Base-by-base conservation (phyloP, 2,888 invertebrate species). In the Cancer borealis region DNA sequence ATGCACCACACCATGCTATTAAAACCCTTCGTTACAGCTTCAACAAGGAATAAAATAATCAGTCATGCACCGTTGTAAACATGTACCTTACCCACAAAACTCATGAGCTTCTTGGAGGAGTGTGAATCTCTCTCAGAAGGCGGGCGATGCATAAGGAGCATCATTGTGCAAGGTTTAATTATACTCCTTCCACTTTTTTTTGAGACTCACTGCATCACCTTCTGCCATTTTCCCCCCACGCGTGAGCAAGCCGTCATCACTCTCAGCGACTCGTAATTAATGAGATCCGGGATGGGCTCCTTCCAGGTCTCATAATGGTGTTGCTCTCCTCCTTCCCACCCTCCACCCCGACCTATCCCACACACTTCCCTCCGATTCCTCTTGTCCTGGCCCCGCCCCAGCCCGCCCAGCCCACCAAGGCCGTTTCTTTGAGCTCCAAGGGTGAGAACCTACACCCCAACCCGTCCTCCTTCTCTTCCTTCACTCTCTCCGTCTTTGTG, bases 221-320 rank as follows among this genome's bases (percentile, higher is more conserved):
- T 21, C 30, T 79, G 79, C 26, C 79, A 79, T 79, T 79, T 79
- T 79, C 30, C 79, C 30, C 30, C 79, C 30, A 8, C 79, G 14
- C 79, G 8, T 21, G 8, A 79, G 79, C 79, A 26, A 26, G 79
- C 79, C 79, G 79, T 79, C 79, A 30, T 79, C 79, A 30, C 79
- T 79, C 79, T 30, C 79, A 26, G 30, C 79, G 79, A 79, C 79
- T 79, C 79, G 79, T 79, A 79, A 79, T 79, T 79, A 79, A 79
- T 79, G 79, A 79, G 79, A 79, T 79, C 79, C 79, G 14, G 79
- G 79, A 79, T 79, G 79, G 79, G 79, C 10, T 79, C 30, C 79
- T 30, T 79, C 79, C 30, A 73, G 79, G 79, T 30, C 79, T 79
- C 79, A 79, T 79, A 79, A 79, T 79, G 79, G 79, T 12, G 30